Base-by-base conservation (phyloP, 2,888 invertebrate genomes). In the Poecilus cupreus region DNA sequence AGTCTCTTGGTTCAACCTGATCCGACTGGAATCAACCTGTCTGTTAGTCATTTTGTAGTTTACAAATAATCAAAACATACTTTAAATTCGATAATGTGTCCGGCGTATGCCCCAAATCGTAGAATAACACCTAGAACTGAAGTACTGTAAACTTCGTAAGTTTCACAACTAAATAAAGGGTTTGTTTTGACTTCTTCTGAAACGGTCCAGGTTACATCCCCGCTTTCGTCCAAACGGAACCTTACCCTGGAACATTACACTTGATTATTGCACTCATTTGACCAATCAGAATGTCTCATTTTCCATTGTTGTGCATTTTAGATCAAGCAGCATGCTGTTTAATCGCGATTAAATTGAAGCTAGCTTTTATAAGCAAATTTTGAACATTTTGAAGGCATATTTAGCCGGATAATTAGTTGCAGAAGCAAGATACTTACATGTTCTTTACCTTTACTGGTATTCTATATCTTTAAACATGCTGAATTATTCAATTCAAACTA, bases 81-180 rank as follows among this genome's bases (percentile, higher is more conserved):
- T 85, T 88, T 89, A 87, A 93, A 94, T 87, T 93, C 93, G 84
- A 94, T 92, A 83, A 93, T 91, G 87, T 93, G 92, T 5, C 93
- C 93, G 39, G 91, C 92, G 87, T 92, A 92, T 46, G 93, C 92
- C 32, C 93, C 93, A 88, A 93, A 93, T 82, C 91, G 88, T 32
- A 92, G 87, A 83, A 90, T 88, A 8, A 90, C 88, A 16, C 88
- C 87, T 11, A 88, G 85, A 49, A 87, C 85, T 4, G 88, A 87
- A 20, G 87, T 86, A 76, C 85, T 87, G 83, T 88, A 88, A 75
- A 92, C 89, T 89, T 93, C 93, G 86, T 92, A 94, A n/a, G 93
- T 93, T 87, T 94, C 93, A 89, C 93, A 93, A 86, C 90, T 91
- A 87, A 93, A 93, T 85, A 94, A 89, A 32, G 93, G 92, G 85